Base-by-base conservation (phyloP, 2,113 vertebrate genomes). In the Tringa solitaria region DNA sequence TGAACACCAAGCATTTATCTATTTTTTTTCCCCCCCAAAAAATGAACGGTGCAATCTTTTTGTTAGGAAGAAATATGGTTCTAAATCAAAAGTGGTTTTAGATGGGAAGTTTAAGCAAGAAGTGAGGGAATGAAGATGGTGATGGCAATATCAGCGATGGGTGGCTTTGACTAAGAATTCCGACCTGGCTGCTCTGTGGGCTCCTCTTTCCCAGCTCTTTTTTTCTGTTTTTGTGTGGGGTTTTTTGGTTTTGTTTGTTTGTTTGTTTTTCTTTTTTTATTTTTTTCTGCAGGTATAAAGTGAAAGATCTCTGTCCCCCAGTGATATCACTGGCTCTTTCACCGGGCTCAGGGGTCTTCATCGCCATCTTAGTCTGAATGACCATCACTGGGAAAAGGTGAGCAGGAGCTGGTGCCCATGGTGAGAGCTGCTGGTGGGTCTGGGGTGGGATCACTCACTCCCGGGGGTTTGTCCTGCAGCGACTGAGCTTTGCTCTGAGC, bases 381-480 rank as follows among this genome's bases (percentile, higher is more conserved):
- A 93, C 89, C 75, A 91, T 96, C 9, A 6, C 61, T 8, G 97
- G 97, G 83, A 97, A 96, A 81, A 98, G 97, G 96, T 98, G 50
- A 93, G 91, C 6, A 4, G 26, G 22, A 33, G 3, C 9, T 0
- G 6, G 20, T 20, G 12, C 24, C 26, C 2, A 2, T 0, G 0
- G 48, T 23, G 4, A 28, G 24, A 27, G 32, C 67, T 1, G 3
- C 56, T 37, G 22, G 22, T 5, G 26, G 4, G 7, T 35, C 61
- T 61, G 76, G 72, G 43, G 24, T 21, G 41, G 50, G 30, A 61
- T 80, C 15, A 2, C 13, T 50, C 0, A 0, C 10, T 18, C 8
- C 59, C 1, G 1, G 37, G 35, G 48, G 5, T 35, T 43, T 15
- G 21, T 30, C 50, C 30, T 1, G 4, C 4, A 2, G 26, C 65